These are phyloP conservation scores for Halocynthia aurantium DNA, from an alignment of 23 tunicate genomes.

Conservation along the genomic window DNA sequence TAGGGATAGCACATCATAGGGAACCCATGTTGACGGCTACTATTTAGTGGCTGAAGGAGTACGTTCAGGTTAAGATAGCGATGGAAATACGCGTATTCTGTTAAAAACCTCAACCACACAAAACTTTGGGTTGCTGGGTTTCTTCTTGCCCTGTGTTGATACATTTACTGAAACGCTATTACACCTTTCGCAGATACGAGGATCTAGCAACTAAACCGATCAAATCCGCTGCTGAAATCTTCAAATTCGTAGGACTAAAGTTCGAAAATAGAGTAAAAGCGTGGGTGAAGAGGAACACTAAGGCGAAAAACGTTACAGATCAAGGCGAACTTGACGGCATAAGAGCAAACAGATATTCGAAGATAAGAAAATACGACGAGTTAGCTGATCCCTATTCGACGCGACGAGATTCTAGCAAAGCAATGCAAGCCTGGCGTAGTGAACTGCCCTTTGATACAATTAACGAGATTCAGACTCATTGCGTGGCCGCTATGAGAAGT, in stretches of 20 bases:
- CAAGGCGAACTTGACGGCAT: background rate
- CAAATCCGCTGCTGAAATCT: constrained; percentile 35
- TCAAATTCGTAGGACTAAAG: constrained; percentile 46
- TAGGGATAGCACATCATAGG: no score
- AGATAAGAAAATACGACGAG: background rate
- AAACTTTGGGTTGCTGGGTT: background rate
- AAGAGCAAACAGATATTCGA: no score
- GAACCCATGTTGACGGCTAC: no score
- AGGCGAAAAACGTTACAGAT: background rate
- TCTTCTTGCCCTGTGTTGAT: background rate
- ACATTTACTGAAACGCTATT: background rate
- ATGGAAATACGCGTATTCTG: no score
- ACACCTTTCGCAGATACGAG: constrained; percentile 51
- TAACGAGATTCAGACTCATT: constrained; percentile 28
- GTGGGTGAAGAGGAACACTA: constrained; percentile 81
- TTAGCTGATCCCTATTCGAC: constrained; percentile 55
- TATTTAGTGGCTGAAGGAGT: no score
- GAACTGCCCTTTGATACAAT: constrained; percentile 43
- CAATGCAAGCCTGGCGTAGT: constrained; percentile 86
- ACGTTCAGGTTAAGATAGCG: no score
- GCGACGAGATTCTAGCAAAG: constrained; percentile 51
- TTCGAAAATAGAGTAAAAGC: constrained; percentile 15
- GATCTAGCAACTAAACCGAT: constrained; percentile 64
- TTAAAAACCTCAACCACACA: no score
- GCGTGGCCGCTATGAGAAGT: constrained; percentile 36